phyloP scores from a whole-genome alignment of 2,888 invertebrate species.

The Cetonia aurata region DNA sequence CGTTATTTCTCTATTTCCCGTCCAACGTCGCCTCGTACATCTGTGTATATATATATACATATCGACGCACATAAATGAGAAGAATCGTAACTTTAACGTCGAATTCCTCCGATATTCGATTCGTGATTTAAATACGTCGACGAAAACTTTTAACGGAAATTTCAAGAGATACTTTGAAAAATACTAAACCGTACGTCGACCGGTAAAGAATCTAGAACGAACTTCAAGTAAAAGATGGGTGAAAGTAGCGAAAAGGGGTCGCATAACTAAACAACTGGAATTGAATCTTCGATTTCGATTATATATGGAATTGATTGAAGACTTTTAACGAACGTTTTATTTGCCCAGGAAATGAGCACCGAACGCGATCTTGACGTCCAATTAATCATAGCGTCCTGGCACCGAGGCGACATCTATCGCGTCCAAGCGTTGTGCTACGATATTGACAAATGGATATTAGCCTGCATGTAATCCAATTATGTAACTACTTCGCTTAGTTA shows the following conservation, averaged over 20 bases:
- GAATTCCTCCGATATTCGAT: not conserved
- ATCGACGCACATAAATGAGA: conserved; percentile 9
- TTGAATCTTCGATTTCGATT: conserved; percentile 4
- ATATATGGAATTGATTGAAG: conserved; percentile 16
- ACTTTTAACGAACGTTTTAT: conserved; percentile 32
- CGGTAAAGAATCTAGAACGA: not conserved
- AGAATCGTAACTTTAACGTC: conserved; percentile 5
- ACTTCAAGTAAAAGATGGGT: conserved; percentile 7
- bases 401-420: conserved; percentile 40
- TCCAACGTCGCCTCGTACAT: conserved; percentile 25
- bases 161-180: not conserved
- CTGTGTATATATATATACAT: conserved; percentile 5
- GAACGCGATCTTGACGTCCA: conserved; percentile 28
- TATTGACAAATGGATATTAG: conserved; percentile 42
- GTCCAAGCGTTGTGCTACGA: conserved; percentile 36
- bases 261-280: not conserved
- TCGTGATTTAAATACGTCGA: conserved; percentile 15
- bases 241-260: not conserved
- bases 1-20: conserved; percentile 42
- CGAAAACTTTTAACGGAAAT: conserved; percentile 8
- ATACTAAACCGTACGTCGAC: not conserved
- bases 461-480: conserved; percentile 34
- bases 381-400: conserved; percentile 34
- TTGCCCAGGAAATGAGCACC: conserved; percentile 23
- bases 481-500: conserved; percentile 27